phyloP scores from a whole-genome alignment of 1,140 invertebrate genomes.

The Drosophila insularis region DNA sequence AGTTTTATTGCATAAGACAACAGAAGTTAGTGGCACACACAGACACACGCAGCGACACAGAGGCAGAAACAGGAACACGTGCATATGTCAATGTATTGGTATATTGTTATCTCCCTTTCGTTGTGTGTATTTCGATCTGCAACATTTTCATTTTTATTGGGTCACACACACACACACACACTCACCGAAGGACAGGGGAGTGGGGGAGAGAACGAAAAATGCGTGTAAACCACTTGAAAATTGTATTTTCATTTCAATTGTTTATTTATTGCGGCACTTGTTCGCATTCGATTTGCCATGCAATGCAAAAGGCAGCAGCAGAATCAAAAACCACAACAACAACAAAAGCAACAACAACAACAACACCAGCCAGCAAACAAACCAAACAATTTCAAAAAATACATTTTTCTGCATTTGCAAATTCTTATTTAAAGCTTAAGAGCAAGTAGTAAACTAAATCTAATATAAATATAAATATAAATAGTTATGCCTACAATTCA shows the following conservation, averaged over 20 bases:
- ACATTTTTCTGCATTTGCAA: neutral
- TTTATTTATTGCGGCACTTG: conserved; percentile 80
- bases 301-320: conserved; percentile 22
- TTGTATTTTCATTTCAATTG: conserved; percentile 81
- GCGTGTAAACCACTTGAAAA: conserved; percentile 75
- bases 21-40: conserved; percentile 77
- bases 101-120: conserved; percentile 31
- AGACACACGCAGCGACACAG: neutral
- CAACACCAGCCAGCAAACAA: conserved; percentile 19
- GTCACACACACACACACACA: conserved; percentile 42
- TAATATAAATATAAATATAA: neutral
- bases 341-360: conserved; percentile 18
- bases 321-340: conserved; percentile 23
- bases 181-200: conserved; percentile 15
- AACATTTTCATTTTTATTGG: conserved; percentile 62
- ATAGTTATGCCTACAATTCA: neutral
- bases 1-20: conserved; percentile 81
- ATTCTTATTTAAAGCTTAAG: conserved; percentile 1
- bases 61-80: conserved; percentile 1
- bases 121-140: conserved; percentile 12
- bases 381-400: neutral
- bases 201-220: neutral
- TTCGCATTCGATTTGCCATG: conserved; percentile 76
- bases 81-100: conserved; percentile 14
- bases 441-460: neutral